Evolutionary conservation across 2,888 invertebrate species (phyloP), one percentile per base, ranked within the genome.

Genomic region (Ophioninae sp.): DNA sequence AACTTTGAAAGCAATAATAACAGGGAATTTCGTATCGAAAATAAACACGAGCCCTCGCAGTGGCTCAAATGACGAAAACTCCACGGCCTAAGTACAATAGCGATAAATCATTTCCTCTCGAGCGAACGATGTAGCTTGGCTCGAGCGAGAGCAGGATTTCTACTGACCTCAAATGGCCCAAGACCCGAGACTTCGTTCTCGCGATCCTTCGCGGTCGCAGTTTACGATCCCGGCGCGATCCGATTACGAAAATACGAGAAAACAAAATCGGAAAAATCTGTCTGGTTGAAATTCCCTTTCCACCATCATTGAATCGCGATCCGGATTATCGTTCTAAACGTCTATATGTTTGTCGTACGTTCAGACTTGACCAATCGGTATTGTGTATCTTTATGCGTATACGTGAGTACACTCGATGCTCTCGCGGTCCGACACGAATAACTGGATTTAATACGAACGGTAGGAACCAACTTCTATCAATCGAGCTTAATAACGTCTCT

Each of bases 71-170:
- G 9, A 17, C 22, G 6, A 9, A 37, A 58, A 65, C 13, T 51
- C 23, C 39, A 67, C 58, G n/a, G 39, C 30, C 30, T 30, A 30
- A 75, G 37, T 30, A 61, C 51, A 5, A 68, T 9, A 5, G 61
- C 10, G 8, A n/a, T n/a, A 67, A n/a, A 56, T 51, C 22, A 30
- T 7, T 65, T 22, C 37, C 37, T 65, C 2, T 37, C 23, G 64
- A 69, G 56, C 13, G 41, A 30, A 30, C 64, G 68, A 82, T 81
- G 39, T 67, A 67, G 41, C 76, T 82, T 75, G 73, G 44, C 9
- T 39, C 63, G 69, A 79, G 79, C 74, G 79, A 79, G 79, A 76
- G 13, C 75, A 79, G 79, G 58, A 81, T 84, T 81, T 67, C 44
- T 68, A 83, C 75, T 85, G 85, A 80, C 78, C 86, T 83, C 68